phyloP scores from a whole-genome alignment of 2,888 invertebrate genomes.

The Pemphredon lugubris region DNA sequence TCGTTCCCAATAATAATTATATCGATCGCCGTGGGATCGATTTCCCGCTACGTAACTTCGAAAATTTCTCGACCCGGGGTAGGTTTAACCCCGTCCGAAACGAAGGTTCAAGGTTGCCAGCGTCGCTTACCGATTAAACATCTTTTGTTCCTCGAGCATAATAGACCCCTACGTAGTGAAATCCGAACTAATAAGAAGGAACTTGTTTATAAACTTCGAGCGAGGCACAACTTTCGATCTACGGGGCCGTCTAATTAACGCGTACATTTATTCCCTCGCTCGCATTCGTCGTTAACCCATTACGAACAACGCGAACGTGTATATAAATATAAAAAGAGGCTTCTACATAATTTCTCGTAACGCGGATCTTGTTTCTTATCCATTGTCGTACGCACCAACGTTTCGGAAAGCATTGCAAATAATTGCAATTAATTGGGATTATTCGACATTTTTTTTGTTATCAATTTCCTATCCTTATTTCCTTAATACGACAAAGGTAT shows the following conservation, averaged over 20 bases:
- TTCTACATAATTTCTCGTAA: too few species aligned
- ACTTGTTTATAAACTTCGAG: constrained; percentile 1
- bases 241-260: neutral
- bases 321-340: too few species aligned
- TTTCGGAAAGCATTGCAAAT: too few species aligned
- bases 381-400: too few species aligned
- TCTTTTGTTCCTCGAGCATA: constrained; percentile 37
- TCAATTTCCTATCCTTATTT: too few species aligned
- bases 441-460: too few species aligned
- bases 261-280: neutral
- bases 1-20: constrained; percentile 40
- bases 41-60: constrained; percentile 12
- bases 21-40: constrained; percentile 33
- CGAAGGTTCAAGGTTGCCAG: constrained; percentile 1
- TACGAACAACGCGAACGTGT: too few species aligned
- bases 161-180: constrained; percentile 27
- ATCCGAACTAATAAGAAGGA: constrained; percentile 6
- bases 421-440: too few species aligned
- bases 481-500: too few species aligned
- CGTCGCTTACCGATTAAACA: constrained; percentile 18
- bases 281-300: too few species aligned
- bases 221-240: neutral
- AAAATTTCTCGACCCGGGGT: constrained; percentile 8
- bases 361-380: too few species aligned
- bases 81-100: neutral